phyloP scores from a whole-genome alignment of 2,797 vertebrate genomes.

The Tokudaia muenninki region DNA sequence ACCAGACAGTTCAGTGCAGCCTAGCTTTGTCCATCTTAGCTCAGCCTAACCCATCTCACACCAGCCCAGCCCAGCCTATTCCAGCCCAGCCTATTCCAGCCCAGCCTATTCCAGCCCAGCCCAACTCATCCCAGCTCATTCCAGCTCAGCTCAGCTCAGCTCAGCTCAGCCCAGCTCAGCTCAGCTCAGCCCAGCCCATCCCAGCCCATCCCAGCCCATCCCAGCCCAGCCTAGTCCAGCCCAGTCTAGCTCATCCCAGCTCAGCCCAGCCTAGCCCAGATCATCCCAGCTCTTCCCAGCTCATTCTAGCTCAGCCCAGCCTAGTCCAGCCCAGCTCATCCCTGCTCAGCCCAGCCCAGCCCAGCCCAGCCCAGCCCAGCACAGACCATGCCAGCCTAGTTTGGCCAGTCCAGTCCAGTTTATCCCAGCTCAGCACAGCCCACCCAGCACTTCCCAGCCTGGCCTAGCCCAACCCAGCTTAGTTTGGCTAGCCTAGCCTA shows the following conservation, averaged over 20 bases:
- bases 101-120: too few relatives aligned
- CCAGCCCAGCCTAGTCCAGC: background rate
- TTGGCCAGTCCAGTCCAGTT: accelerated
- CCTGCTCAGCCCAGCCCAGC: background rate
- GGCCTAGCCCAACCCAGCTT: too few relatives aligned
- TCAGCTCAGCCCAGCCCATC: background rate
- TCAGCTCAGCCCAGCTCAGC: too few relatives aligned
- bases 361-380: too few relatives aligned
- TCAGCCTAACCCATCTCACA: background rate
- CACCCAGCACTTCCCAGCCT: too few relatives aligned
- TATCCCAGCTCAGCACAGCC: background rate
- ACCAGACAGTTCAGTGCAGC: background rate
- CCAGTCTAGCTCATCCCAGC: accelerated
- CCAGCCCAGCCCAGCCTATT: background rate
- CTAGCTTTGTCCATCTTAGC: background rate
- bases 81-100: too few relatives aligned
- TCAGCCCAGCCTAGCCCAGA: background rate
- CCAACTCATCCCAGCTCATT: too few relatives aligned
- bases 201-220: too few relatives aligned
- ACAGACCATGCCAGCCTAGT: accelerated
- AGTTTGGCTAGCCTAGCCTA: too few relatives aligned
- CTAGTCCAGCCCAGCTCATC: accelerated
- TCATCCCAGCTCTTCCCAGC: background rate
- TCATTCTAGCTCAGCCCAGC: background rate
- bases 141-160: too few relatives aligned